Conservation (phyloP, 2,113 vertebrate genomes). For the Oceanodroma tethys region DNA sequence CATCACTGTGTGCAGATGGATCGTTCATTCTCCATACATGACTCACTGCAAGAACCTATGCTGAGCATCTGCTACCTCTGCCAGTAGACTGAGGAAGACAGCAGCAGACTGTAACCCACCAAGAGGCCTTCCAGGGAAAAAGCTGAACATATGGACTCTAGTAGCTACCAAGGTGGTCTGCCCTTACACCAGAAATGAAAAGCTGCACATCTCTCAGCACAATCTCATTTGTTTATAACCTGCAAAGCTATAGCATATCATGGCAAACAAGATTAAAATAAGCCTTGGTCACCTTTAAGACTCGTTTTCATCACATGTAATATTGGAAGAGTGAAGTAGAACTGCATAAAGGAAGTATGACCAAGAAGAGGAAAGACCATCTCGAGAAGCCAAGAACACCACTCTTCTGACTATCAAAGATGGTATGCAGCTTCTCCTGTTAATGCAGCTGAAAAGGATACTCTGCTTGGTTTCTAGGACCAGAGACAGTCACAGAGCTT, state of each 20-base stretch:
- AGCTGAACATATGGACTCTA: background rate
- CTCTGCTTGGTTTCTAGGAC: background rate
- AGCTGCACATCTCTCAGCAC: background rate
- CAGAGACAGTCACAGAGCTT: background rate
- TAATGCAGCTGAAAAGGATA: background rate
- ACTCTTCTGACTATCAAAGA: background rate
- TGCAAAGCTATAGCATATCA: background rate
- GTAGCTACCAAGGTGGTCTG: background rate
- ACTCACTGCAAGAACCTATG: background rate
- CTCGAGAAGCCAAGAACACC: background rate
- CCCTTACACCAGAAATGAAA: background rate
- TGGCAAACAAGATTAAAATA: background rate
- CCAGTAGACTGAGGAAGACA: background rate
- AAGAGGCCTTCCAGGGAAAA: background rate
- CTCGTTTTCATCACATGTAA: too few species aligned
- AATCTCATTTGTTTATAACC: background rate
- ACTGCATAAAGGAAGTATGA: background rate
- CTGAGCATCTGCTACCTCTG: slow-evolving; percentile 19
- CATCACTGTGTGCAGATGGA: background rate
- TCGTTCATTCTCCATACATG: background rate
- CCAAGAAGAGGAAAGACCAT: background rate
- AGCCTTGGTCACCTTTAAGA: background rate
- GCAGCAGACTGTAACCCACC: background rate
- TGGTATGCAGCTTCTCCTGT: background rate
- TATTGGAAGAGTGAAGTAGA: background rate